A percentile compares a stretch with the other conserved stretches of the same genome.
Conservation (phyloP, 2,113 vertebrate genomes). For the Sminthopsis crassicaudata region DNA sequence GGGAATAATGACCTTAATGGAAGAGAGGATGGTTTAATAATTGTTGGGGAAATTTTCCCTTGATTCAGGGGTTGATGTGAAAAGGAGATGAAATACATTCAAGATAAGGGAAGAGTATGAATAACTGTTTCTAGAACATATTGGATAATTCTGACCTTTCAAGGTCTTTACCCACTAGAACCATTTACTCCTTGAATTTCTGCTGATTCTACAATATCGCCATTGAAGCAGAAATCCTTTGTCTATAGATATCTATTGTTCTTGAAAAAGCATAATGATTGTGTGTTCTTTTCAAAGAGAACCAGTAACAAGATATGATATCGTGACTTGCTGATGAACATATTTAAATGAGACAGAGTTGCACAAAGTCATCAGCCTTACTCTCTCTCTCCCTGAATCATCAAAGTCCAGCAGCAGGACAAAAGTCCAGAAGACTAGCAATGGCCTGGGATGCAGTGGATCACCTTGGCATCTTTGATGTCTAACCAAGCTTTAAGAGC, state of each 20-base stretch:
- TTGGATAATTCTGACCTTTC: not conserved
- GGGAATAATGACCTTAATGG: too few species aligned
- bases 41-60: not conserved
- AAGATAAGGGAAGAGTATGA: not conserved
- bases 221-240: not conserved
- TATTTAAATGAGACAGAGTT: not conserved
- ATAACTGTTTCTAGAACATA: not conserved
- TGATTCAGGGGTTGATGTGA: not conserved
- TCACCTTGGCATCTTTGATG: slow-evolving; percentile 1
- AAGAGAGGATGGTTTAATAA: not conserved
- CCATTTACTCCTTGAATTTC: not conserved
- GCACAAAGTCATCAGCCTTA: not conserved
- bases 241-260: not conserved
- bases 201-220: not conserved
- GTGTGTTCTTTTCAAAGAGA: not conserved
- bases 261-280: slow-evolving; percentile 8
- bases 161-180: not conserved
- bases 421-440: slow-evolving; percentile 11
- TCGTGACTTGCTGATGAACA: not conserved
- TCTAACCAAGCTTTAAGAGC: not conserved
- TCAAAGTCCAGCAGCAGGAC: not conserved
- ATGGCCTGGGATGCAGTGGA: not conserved
- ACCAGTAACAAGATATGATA: not conserved
- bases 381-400: not conserved
- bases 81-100: not conserved